Evolutionary conservation across 2,888 invertebrate genomes (phyloP).

Genomic region (Mayetiola destructor): DNA sequence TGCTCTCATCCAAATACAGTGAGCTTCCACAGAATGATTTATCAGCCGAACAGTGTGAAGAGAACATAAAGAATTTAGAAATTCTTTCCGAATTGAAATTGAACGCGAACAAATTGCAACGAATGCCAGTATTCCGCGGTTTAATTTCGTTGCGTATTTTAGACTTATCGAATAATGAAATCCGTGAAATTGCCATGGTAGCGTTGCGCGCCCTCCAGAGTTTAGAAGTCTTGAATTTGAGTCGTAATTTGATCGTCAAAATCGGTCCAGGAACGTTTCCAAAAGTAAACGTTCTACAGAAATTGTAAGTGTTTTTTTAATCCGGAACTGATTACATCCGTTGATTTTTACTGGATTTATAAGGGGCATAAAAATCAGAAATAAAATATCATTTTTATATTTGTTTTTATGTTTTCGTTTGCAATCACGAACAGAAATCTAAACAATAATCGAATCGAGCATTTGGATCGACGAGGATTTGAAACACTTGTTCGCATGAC

Average conservation of each 20-base stretch:
- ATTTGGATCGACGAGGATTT: slow-evolving; percentile 56
- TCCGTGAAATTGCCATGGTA: slow-evolving; percentile 65
- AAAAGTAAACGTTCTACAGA: slow-evolving; percentile 37
- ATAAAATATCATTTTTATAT: neutral
- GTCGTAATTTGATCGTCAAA: slow-evolving; percentile 35
- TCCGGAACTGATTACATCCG: neutral
- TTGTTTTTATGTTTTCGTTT: neutral
- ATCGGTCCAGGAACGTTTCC: slow-evolving; percentile 39
- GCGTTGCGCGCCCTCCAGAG: slow-evolving; percentile 63
- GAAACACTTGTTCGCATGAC: slow-evolving; percentile 54
- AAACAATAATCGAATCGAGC: slow-evolving; percentile 56
- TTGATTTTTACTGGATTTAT: neutral
- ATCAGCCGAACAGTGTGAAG: slow-evolving; percentile 34
- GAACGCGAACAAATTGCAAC: slow-evolving; percentile 66
- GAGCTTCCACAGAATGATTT: slow-evolving; percentile 44
- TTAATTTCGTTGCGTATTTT: slow-evolving; percentile 57
- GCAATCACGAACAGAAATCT: slow-evolving; percentile 39
- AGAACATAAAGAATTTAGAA: slow-evolving; percentile 36
- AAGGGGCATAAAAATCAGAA: neutral
- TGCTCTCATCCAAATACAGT: slow-evolving; percentile 31
- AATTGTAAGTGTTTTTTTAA: slow-evolving; percentile 34
- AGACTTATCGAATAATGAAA: slow-evolving; percentile 67
- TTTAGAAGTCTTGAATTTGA: slow-evolving; percentile 33
- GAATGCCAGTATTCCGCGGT: slow-evolving; percentile 66
- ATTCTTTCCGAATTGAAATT: slow-evolving; percentile 48